These are phyloP conservation scores for Porites divaricata DNA, from an alignment of 92 coral and sea anemone species.

Conservation along the genomic window DNA sequence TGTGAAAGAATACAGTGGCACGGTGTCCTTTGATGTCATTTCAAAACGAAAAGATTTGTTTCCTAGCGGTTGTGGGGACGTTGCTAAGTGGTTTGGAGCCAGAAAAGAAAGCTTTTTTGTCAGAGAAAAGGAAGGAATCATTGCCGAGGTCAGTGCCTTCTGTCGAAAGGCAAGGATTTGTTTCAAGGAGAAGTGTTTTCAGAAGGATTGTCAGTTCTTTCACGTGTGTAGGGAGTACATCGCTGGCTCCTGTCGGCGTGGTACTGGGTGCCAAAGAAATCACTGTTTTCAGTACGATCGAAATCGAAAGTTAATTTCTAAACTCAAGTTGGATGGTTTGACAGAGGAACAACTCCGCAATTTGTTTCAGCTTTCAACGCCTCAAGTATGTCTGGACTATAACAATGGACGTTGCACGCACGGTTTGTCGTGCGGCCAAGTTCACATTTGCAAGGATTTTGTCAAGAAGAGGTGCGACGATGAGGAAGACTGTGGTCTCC, in stretches of 20 bases:
- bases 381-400: slow-evolving; percentile 55
- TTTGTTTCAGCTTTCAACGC: slow-evolving; percentile 41
- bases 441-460: slow-evolving; percentile 65
- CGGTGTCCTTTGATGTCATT: slow-evolving; percentile 33
- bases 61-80: slow-evolving; percentile 28
- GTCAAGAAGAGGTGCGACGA: slow-evolving; percentile 37
- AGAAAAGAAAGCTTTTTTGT: slow-evolving; percentile 43
- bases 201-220: slow-evolving; percentile 31
- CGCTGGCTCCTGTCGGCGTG: slow-evolving; percentile 53
- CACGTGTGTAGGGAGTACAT: slow-evolving; percentile 51
- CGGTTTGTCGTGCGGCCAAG: slow-evolving; percentile 12
- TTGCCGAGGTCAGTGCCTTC: slow-evolving; percentile 23
- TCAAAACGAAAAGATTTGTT: slow-evolving; percentile 37
- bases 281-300: slow-evolving; percentile 34
- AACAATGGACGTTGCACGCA: slow-evolving; percentile 20
- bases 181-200: slow-evolving; percentile 24
- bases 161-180: slow-evolving; percentile 56
- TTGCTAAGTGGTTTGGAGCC: slow-evolving; percentile 40
- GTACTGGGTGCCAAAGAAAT: slow-evolving; percentile 37
- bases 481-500: slow-evolving; percentile 33
- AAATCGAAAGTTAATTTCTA: slow-evolving; percentile 21
- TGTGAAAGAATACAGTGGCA: slow-evolving; percentile 43
- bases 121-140: slow-evolving; percentile 34
- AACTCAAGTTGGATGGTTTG: slow-evolving; percentile 42
- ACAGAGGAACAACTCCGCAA: slow-evolving; percentile 47